phyloP scores from a whole-genome alignment of 2,797 vertebrate genomes.

The Gymnopithys bicolor region DNA sequence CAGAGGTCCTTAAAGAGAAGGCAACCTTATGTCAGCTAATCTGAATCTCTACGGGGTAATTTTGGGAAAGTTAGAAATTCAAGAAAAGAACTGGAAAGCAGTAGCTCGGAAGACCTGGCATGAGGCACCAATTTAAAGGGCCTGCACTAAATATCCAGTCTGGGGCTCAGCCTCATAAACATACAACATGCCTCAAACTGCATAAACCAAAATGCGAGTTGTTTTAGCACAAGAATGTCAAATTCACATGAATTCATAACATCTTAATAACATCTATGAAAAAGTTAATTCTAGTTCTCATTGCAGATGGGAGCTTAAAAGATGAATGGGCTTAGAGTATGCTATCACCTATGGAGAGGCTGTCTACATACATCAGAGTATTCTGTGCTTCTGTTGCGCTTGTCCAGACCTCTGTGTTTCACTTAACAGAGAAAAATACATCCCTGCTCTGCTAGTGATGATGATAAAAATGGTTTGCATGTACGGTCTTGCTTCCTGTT shows the following conservation, averaged over 20 bases:
- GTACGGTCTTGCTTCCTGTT: not conserved
- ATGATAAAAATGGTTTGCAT: not conserved
- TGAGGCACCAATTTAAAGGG: rapidly evolving
- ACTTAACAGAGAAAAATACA: not conserved
- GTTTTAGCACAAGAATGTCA: not conserved
- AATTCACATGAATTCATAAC: not conserved
- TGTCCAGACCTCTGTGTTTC: not conserved
- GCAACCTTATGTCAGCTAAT: not conserved
- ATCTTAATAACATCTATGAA: not conserved
- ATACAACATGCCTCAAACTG: not conserved
- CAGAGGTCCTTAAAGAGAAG: not conserved
- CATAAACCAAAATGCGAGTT: not conserved
- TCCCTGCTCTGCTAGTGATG: not conserved
- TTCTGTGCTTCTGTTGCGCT: not conserved
- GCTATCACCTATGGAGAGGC: not conserved
- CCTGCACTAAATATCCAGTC: not conserved
- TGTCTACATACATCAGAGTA: rapidly evolving
- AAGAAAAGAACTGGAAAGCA: not conserved
- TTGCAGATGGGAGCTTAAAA: not conserved
- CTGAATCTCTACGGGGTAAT: not conserved
- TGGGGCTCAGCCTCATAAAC: not conserved
- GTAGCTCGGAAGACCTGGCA: not conserved
- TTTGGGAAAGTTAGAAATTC: not conserved
- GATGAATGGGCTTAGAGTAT: not conserved
- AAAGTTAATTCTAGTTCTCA: not conserved